Evolutionary conservation across 2,797 vertebrate genomes (phyloP), one percentile per base, ranked within the genome.

Genomic region (Myiothlypis chrysogaster): DNA sequence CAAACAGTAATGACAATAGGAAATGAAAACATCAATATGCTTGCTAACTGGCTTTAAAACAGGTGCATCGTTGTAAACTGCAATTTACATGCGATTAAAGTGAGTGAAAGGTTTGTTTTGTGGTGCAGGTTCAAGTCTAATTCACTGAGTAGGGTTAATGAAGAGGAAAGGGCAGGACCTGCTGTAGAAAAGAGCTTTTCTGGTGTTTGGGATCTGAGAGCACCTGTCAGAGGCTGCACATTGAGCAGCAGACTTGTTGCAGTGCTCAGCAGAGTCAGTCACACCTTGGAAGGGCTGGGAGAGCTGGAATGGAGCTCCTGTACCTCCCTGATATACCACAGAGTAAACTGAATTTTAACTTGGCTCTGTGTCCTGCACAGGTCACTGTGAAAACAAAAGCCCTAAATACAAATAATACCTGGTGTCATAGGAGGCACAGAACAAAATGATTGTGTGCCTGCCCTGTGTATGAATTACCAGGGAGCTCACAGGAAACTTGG

Each of bases 1-100:
- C 27, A 35, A 39, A 34, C 1, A 52, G 14, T 41, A 11, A 20
- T 49, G 60, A 35, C 43, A 46, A 39, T 9, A 63, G 34, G 20
- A 81, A 82, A 23, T 6, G 37, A 76, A 37, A 79, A 63, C 5
- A n/a, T 27, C 44, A 44, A 14, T 2, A 1, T 81, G 28, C 32
- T 77, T 89, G 35, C 24, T 56, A 52, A 66, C 19, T 39, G 61
- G 41, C 47, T 76, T 63, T 32, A 59, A 66, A 82, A 60, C 8
- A 73, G 17, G 4, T 34, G 3, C 14, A 20, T 8, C 2, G 0
- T 17, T 63, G n/a, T 47, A 87, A 90, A 56, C 8, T 0, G 0
- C 25, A 27, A 69, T 15, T 60, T 28, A 56, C 17, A 17, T 32
- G 3, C 15, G 53, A 35, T 7, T 59, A n/a, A 87, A 92, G 35